Base-by-base conservation (phyloP, 2,113 vertebrate species). In the Myocastor coypus region DNA sequence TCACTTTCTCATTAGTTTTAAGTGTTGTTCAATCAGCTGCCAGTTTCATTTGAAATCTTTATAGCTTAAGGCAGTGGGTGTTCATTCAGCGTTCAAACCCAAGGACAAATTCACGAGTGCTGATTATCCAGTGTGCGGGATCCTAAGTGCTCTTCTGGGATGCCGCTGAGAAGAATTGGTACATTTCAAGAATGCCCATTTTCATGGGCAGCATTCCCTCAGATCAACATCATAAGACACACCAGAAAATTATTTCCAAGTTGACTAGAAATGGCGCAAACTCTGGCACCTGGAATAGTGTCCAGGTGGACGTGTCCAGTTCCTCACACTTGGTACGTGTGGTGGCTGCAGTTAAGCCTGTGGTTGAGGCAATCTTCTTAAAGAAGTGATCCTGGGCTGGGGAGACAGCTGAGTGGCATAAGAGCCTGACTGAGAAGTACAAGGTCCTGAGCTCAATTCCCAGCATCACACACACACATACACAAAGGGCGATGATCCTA, bases 1-100 rank as follows among this genome's bases (percentile, higher is more conserved):
- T 96, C 94, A 55, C 22, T 96, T 52, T 85, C 92, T 94, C 93
- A n/a, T 92, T 94, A 91, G 64, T 97, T 68, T 95, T 85, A 92
- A 69, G 69, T 90, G 89, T 34, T 71, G 24, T 66, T 98, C 92
- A 97, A 90, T 94, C 94, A 93, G 75, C 52, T 61, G 55, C 80
- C 19, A 77, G 85, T 98, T 97, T 96, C 91, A 85, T 97, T 85
- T 94, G 83, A 97, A 95, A 94, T 77, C 87, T n/a, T 87, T 42
- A 1, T 37, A 64, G 87, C 0, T 11, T 84, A 12, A 0, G 80
- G 46, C 83, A 95, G 95, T 97, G 92, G 92, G 97, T 37, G 82
- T 34, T 28, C 26, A 81, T 2, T 7, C 77, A 30, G 50, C 59
- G 84, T 87, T 85, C 83, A 97, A 97, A 93, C 55, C 50, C 37